Evolutionary conservation across 2,113 vertebrate genomes (phyloP).

Genomic region (Anhinga anhinga): DNA sequence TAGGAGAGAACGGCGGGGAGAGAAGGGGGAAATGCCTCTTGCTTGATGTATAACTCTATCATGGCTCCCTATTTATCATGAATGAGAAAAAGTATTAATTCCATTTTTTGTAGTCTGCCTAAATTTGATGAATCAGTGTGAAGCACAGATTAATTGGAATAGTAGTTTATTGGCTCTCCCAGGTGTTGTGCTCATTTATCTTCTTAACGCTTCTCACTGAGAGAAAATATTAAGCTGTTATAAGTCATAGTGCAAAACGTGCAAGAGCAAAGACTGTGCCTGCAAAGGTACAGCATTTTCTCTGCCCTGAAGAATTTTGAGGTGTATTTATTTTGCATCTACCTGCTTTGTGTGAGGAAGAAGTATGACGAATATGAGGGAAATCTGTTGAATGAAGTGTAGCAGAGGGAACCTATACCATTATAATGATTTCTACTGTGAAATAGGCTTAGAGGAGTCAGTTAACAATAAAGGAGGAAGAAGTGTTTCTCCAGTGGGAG

Average conservation of each 20-base stretch:
- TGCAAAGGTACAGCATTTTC: not conserved
- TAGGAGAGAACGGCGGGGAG: not conserved
- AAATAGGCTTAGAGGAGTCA: not conserved
- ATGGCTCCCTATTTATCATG: not conserved
- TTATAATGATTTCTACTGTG: not conserved
- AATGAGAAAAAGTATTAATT: not conserved
- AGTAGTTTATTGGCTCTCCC: not conserved
- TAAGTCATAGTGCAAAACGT: not conserved
- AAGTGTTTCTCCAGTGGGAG: not conserved
- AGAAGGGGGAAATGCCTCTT: not conserved
- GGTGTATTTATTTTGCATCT: not conserved
- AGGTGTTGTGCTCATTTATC: not conserved
- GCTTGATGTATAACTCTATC: not conserved
- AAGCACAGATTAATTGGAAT: not conserved
- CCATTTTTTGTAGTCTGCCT: not conserved
- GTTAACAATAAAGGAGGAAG: not conserved
- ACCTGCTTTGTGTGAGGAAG: not conserved
- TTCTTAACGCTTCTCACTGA: not conserved
- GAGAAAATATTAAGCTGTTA: not conserved
- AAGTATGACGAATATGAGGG: not conserved
- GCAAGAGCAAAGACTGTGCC: not conserved
- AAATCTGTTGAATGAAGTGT: not conserved
- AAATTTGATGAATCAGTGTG: not conserved
- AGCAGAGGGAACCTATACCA: not conserved
- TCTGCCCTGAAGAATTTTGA: not conserved